Base-by-base conservation (phyloP, 2,797 vertebrate species). In the Onychomys torridus region DNA sequence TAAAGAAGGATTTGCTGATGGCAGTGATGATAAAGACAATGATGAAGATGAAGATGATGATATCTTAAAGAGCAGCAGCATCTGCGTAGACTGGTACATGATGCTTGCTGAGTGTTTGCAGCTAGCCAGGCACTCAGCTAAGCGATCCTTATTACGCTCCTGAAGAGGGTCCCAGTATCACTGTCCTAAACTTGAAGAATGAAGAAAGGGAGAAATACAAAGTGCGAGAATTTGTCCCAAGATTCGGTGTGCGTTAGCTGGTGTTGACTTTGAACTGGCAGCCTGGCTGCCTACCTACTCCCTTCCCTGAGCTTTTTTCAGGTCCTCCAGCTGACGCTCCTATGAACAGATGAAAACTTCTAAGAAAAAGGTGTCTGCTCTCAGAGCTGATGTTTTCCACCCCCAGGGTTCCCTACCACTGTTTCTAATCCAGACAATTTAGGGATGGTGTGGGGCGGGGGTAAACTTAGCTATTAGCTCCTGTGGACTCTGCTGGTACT, bases 121-220 rank as follows among this genome's bases (percentile, higher is more conserved):
- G 5, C 34, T 27, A 75, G 77, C 65, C 81, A 71, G 52, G n/a
- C 29, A 40, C 23, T 73, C 10, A 2, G 55, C 4, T 40, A n/a
- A 65, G 46, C 14, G 71, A 49, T 73, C 5, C 52, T 94, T 37
- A 29, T 37, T 91, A 9, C 17, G n/a, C 25, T 6, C 7, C 40
- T 16, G 6, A 61, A 46, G 9, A 57, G 37, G 69, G 40, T 52
- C 61, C 27, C 84, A 46, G 6, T n/a, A 81, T 65, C 88, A 46
- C 85, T 76, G 63, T 84, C 43, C 55, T 91, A 78, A 78, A 67
- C 85, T 46, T 84, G 90, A 93, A 43, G 87, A 40, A 43, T 2
- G 27, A 82, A 17, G 75, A 86, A 27, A 79, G 16, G 1, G 43
- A 79, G 49, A 71, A 6, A 14, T 6, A 49, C 9, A 63, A 6